Evolutionary conservation across 2,888 invertebrate species (phyloP).

Genomic region (Leucozona laternaria): DNA sequence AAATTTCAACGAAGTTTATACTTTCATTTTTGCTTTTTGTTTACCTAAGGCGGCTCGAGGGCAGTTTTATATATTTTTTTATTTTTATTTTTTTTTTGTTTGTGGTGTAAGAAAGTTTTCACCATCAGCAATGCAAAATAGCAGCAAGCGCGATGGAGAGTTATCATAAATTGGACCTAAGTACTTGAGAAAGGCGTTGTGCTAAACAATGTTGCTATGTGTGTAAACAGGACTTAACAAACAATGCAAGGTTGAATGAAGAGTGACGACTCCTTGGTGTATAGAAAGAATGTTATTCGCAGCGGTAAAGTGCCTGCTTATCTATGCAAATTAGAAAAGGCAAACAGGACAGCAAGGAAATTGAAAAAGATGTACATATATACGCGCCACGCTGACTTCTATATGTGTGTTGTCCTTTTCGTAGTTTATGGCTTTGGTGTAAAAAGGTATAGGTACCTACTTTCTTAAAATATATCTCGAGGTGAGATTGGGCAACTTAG

Average conservation of each 20-base stretch:
- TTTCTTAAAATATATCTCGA: neutral
- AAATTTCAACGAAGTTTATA: conserved; percentile 49
- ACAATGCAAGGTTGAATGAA: conserved; percentile 35
- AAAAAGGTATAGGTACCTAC: neutral
- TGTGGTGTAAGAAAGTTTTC: conserved; percentile 32
- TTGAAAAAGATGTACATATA: conserved; percentile 25
- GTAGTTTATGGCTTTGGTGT: conserved; percentile 17
- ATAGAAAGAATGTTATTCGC: conserved; percentile 42
- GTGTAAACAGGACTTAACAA: conserved; percentile 58
- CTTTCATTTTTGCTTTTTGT: neutral
- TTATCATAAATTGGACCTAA: conserved; percentile 69
- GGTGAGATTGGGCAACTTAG: neutral
- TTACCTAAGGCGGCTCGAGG: conserved; percentile 1
- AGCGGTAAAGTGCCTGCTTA: conserved; percentile 57
- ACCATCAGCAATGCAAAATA: conserved; percentile 33
- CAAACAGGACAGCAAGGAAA: conserved; percentile 14
- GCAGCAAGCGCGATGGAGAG: conserved; percentile 42
- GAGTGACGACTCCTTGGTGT: conserved; percentile 33
- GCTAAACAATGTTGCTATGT: conserved; percentile 64
- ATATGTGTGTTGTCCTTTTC: conserved; percentile 19
- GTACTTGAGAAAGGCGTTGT: conserved; percentile 56
- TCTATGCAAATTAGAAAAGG: conserved; percentile 66
- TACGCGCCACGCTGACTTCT: neutral
- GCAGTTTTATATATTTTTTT: neutral
- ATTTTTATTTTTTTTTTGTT: neutral